Evolutionary conservation across 2,797 vertebrate species (phyloP).

Genomic region (Paedocypris micromegethes): DNA sequence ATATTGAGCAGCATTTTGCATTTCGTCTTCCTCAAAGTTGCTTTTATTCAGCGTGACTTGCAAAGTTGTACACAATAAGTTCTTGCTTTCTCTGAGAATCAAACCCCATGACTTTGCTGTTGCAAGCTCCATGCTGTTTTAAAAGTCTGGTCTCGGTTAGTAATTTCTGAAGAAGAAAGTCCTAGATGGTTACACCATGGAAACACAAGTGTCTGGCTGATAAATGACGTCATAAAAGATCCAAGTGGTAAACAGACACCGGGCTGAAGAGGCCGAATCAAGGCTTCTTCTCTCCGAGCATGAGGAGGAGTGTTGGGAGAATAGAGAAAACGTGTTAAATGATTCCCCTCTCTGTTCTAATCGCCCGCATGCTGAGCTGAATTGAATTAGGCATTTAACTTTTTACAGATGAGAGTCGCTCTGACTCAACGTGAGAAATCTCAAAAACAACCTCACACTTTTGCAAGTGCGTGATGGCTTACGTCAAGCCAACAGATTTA

Average conservation of each 20-base stretch:
- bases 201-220: constrained; percentile 8
- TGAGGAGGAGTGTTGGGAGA: constrained; percentile 2
- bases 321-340: neutral
- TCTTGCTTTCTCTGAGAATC: no score
- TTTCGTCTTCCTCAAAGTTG: no score
- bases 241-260: neutral
- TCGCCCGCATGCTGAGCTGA: constrained; percentile 18
- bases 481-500: neutral
- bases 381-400: constrained; percentile 17
- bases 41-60: no score
- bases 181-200: neutral
- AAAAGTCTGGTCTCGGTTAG: no score
- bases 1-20: no score
- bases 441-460: constrained; percentile 2
- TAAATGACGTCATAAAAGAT: constrained; percentile 3
- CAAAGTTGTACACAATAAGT: no score
- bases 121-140: no score
- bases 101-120: no score
- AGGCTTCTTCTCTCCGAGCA: neutral
- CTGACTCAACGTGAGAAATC: constrained; percentile 7
- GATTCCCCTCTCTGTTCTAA: constrained; percentile 13
- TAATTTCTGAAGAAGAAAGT: neutral
- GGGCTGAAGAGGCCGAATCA: constrained; percentile 1
- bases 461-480: neutral
- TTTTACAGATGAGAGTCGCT: constrained; percentile 24